Evolutionary conservation across 2,113 vertebrate species (phyloP), one percentile per base, ranked within the genome.

Genomic region (Miniopterus natalensis): DNA sequence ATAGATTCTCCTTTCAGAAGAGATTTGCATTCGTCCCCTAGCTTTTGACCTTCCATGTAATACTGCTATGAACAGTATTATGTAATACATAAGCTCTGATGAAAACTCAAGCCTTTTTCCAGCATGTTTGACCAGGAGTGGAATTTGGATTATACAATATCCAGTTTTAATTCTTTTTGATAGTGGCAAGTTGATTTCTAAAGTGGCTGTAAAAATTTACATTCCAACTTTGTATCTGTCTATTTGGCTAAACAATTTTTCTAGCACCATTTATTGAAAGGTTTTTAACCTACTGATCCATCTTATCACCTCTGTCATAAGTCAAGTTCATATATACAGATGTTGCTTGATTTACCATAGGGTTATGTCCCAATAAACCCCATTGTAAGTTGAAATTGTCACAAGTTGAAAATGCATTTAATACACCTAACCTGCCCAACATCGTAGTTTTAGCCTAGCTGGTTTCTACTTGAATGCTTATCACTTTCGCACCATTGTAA

Each of bases 201-300:
- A 90, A 86, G 55, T 61, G 42, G 49, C 66, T 84, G 40, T 59
- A 88, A 55, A 84, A 36, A n/a, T 70, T 70, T 70, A 55, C 63
- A 71, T 84, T 65, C 12, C 55, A 70, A 23, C 84, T 79, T 49
- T n/a, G 45, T 66, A 59, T 36, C 65, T 84, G 53, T 57, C 11
- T 51, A 20, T 88, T 92, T 79, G 31, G 31, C 65, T 79, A 63
- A 70, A 49, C 59, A 88, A 3, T 95, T 75, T 90, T 90, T 51
- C 61, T 3, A 42, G 47, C 51, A 42, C 40, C 57, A 42, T 77
- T 81, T 77, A 45, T 63, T 31, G 7, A 71, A 95, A 57, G 27
- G 13, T 83, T 61, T 53, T 66, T 57, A 74, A 53, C 14, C 20
- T 31, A 73, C 11, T 84, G 71, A 66, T 53, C 20, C 31, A 47